Percentiles rank a stretch among this genome's conserved stretches.
Evolutionary conservation across 2,113 vertebrate species (phyloP).

Genomic region (Hassar affinis): DNA sequence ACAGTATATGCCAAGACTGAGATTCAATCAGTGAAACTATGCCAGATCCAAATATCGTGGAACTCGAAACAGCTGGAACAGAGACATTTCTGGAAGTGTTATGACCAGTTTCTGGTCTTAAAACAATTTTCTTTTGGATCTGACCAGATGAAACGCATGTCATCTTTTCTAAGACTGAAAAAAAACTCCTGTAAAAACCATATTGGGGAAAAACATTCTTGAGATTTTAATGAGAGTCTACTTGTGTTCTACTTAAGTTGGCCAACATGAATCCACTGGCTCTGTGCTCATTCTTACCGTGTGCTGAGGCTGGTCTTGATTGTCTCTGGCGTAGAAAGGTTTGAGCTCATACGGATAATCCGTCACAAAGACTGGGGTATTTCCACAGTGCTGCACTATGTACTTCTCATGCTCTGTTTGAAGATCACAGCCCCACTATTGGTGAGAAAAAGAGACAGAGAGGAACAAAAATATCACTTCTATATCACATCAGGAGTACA

Average conservation of each 20-base stretch:
- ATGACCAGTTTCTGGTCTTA: not conserved
- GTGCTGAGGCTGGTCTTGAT: slow-evolving; percentile 76
- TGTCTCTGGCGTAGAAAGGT: slow-evolving; percentile 95
- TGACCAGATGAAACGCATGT: not conserved
- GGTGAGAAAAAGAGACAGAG: slow-evolving; percentile 47
- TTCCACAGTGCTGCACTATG: slow-evolving; percentile 87
- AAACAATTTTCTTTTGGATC: not conserved
- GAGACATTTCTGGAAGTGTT: not conserved
- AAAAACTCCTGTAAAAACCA: not conserved
- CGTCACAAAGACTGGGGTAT: slow-evolving; percentile 86
- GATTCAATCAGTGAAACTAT: not conserved
- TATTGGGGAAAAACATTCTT: not conserved
- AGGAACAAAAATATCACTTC: not conserved
- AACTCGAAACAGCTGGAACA: not conserved
- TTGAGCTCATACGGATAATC: slow-evolving; percentile 90
- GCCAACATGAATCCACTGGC: not conserved
- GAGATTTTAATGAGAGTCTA: not conserved
- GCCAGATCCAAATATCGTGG: not conserved
- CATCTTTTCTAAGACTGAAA: not conserved
- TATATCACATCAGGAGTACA: not conserved
- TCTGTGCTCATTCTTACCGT: slow-evolving; percentile 76
- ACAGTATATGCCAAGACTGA: not conserved
- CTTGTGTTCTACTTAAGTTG: not conserved
- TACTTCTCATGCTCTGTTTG: slow-evolving; percentile 93
- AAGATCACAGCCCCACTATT: slow-evolving; percentile 92